Evolutionary conservation across 2,797 vertebrate genomes (phyloP), one percentile per base, ranked within the genome.

Genomic region (Platyrinchus mystaceus): DNA sequence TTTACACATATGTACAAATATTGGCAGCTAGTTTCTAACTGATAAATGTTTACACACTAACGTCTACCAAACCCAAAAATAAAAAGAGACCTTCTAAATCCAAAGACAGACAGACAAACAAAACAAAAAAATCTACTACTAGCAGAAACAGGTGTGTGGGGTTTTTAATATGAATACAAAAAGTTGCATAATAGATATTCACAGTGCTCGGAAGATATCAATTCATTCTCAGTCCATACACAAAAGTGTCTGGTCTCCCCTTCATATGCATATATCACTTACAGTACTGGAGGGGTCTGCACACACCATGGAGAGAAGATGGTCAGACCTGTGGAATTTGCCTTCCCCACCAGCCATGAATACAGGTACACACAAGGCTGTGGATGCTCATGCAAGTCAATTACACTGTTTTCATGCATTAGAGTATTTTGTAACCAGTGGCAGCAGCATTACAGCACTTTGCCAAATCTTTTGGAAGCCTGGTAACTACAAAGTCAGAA

Each of bases 1-100:
- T 93, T 94, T 97, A 96, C 94, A 97, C 84, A 67, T 95, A 94
- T 96, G 27, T 97, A 97, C 97, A 97, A 93, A 91, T 83, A 96
- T 60, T 79, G 84, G 92, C 90, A 95, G 90, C 91, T 95, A 95
- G 83, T 90, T 94, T 90, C 96, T 95, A 95, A 87, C 46, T 89
- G 44, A 93, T 93, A 93, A 96, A 96, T 68, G 83, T 84, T 94
- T 91, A 86, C 28, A 71, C 3, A 1, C 78, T 93, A 84, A 88
- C 2, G 3, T 60, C 75, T 95, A 95, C 73, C 63, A 67, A 92
- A 94, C 23, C 27, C 19, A 12, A 95, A 92, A 94, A 52, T 37
- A 87, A 36, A 16, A 79, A 66, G 47, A 91, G 27, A 74, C 63
- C 18, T 83, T 67, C 67, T 94, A 92, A 91, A 91, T 78, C 24